Conservation (phyloP, 2,888 invertebrate genomes). For the Trachelus tabidus region DNA sequence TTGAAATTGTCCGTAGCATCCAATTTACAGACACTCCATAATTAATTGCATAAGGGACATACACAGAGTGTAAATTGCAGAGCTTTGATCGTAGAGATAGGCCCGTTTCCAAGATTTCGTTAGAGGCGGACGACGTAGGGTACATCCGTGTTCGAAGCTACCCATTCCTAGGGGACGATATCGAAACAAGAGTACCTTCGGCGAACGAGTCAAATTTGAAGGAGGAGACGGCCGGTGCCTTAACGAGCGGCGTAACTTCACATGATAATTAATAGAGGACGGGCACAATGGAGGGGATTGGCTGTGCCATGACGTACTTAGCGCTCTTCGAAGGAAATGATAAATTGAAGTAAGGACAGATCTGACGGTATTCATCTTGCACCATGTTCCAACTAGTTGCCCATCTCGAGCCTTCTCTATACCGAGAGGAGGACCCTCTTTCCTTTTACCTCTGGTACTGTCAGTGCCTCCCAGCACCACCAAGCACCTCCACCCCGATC, state of each 20-base stretch:
- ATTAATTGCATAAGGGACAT: background rate
- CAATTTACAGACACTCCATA: background rate
- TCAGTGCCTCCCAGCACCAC: background rate
- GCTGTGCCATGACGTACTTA: constrained; percentile 24
- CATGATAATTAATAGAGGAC: constrained; percentile 37
- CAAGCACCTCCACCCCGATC: background rate
- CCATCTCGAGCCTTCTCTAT: background rate
- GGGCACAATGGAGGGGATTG: constrained; percentile 17
- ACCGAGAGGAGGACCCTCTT: background rate
- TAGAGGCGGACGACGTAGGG: background rate
- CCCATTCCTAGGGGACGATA: background rate
- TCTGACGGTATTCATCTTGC: constrained; percentile 26
- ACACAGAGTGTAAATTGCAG: background rate
- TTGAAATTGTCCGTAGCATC: background rate
- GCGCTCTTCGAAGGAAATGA: constrained; percentile 48
- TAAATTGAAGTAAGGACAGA: constrained; percentile 52
- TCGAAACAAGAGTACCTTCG: background rate
- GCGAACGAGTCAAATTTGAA: background rate
- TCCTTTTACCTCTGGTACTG: background rate
- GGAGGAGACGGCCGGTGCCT: background rate
- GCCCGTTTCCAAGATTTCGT: background rate
- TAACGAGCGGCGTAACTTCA: constrained; percentile 16
- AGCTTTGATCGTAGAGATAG: background rate
- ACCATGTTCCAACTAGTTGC: background rate
- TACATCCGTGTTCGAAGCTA: background rate